A percentile compares a stretch with the other conserved stretches of the same genome.
phyloP scores from a whole-genome alignment of 2,797 vertebrate species.

The Hippopotamyrus pictus region DNA sequence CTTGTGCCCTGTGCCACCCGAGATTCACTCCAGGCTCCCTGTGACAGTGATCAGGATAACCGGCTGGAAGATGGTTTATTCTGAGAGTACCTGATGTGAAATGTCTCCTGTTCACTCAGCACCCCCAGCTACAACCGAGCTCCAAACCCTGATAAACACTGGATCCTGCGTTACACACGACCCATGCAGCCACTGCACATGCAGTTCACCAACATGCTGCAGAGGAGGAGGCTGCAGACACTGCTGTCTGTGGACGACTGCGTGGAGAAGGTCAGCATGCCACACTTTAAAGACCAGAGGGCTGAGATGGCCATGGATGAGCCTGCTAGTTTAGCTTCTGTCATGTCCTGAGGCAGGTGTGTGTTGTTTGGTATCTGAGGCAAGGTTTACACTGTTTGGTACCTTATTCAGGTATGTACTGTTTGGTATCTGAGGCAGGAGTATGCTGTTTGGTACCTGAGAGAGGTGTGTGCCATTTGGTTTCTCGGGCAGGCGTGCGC shows the following conservation, averaged over 20 bases:
- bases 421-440: neutral
- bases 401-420: neutral
- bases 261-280: constrained; percentile 74
- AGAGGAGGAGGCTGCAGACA: constrained; percentile 88
- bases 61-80: neutral
- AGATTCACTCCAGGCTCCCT: neutral
- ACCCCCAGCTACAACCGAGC: constrained; percentile 96
- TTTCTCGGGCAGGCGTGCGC: neutral
- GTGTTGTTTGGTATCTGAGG: neutral
- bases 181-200: constrained; percentile 97
- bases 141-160: constrained; percentile 94
- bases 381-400: neutral
- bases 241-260: constrained; percentile 94
- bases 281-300: neutral
- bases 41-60: neutral
- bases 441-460: neutral
- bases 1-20: neutral
- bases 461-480: neutral
- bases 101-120: constrained; percentile 49
- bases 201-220: constrained; percentile 98
- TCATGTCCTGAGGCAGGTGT: neutral
- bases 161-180: constrained; percentile 95
- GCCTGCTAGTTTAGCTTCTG: neutral
- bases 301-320: neutral
- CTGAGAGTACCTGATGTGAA: neutral